Base-by-base conservation (phyloP, 1,140 invertebrate genomes). In the Nylanderia fulva region DNA sequence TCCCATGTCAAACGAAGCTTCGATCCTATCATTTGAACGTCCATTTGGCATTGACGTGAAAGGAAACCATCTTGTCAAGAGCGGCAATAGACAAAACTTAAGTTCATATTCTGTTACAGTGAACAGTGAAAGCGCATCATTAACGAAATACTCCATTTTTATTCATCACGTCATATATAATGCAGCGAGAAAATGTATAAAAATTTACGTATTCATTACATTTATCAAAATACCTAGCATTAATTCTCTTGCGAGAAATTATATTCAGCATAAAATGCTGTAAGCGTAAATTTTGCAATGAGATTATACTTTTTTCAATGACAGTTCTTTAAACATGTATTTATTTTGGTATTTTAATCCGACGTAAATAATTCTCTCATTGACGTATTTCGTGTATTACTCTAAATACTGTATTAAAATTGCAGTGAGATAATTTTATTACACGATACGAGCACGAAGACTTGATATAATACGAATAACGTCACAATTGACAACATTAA, bases 21-120 rank as follows among this genome's bases (percentile, higher is more conserved):
- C 71, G 71, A 74, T 74, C 52, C 52, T 24, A 39, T 74, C 15
- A 58, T 58, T 56, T 56, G 21, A 39, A 39, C 36, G 21, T 9
- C 21, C 7, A 21, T 74, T 56, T 56, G 69, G 13, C 68, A 54
- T 24, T 39, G 39, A 69, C 69, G 21, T 1, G 33, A 72, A 56
- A 56, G 13, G 5, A 71, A n/a, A n/a, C 21, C 36, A 11, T 27
- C 52, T 24, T 58, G 18, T 36, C 33, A 42, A 45, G 24, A 18
- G 29, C 36, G 9, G 33, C 2, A n/a, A 6, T 72, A 11, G 21
- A 33, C 33, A 56, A 71, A 71, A 8, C 29, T 29, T 54, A 54
- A 71, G 48, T 72, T 56, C 7, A 39, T 36, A 24, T 56, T 56
- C 4, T 24, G 33, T 15, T 45, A 15, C 5, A 15, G 11, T 42